Conservation (phyloP, 2,888 invertebrate genomes). For the Hirtodrosophila cameraria region DNA sequence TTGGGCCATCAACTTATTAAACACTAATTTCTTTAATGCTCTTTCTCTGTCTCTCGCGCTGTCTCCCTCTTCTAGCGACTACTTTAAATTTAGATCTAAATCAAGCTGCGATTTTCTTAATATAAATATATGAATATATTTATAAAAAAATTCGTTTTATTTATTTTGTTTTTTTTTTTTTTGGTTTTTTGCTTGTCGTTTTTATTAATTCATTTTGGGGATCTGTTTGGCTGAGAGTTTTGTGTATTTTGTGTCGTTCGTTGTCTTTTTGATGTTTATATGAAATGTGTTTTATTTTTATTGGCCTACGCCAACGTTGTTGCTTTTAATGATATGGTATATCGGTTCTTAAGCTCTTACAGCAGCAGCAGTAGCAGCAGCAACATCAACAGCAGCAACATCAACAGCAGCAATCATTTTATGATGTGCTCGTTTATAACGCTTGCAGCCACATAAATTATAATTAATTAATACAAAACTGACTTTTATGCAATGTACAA, state of each 20-base stretch:
- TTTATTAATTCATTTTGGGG: conserved; percentile 54
- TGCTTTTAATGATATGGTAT: conserved; percentile 59
- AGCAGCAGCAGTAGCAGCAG: conserved; percentile 21
- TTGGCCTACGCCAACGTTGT: conserved; percentile 59
- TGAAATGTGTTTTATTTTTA: conserved; percentile 67
- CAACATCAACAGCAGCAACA: conserved; percentile 1
- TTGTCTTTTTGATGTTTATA: conserved; percentile 69
- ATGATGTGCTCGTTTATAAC: conserved; percentile 70
- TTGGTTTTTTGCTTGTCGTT: conserved; percentile 13
- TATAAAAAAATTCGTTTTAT: conserved; percentile 42
- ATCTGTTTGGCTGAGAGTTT: conserved; percentile 22
- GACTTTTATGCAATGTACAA: conserved; percentile 53
- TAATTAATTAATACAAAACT: conserved; percentile 74
- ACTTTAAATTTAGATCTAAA: conserved; percentile 53
- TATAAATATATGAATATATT: conserved; percentile 56
- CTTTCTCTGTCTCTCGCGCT: conserved; percentile 1
- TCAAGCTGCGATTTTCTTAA: conserved; percentile 59
- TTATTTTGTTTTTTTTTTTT: conserved; percentile 18
- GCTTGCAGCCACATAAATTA: conserved; percentile 74
- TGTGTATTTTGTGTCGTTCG: conserved; percentile 18
- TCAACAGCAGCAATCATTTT: conserved; percentile 58
- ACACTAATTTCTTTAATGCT: too few relatives aligned
- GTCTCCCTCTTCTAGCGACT: conserved; percentile 29
- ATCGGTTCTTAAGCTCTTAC: conserved; percentile 36
- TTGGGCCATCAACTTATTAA: not conserved